Conservation (phyloP, 2,113 vertebrate species). For the Acanthochromis polyacanthus region DNA sequence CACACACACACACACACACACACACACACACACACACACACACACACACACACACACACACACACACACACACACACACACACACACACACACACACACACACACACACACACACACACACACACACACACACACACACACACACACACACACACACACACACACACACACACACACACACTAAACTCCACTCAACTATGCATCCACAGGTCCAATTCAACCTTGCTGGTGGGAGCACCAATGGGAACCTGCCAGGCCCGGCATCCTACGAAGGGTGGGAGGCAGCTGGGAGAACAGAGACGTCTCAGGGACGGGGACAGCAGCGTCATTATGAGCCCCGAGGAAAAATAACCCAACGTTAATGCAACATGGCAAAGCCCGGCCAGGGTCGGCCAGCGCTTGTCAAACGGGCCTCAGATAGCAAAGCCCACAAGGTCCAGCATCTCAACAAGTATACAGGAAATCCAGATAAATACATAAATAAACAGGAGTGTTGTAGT, state of each 20-base stretch:
- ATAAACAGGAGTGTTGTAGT: conserved; percentile 84
- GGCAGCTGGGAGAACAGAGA: conserved; percentile 64
- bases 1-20: too few relatives aligned
- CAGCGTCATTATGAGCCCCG: conserved; percentile 76
- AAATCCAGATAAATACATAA: conserved; percentile 86
- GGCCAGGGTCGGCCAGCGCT: conserved; percentile 48
- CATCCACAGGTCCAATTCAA: conserved; percentile 16
- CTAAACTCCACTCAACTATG: conserved; percentile 15
- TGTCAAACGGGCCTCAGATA: conserved; percentile 79
- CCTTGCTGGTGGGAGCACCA: conserved; percentile 45
- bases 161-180: conserved; percentile 1
- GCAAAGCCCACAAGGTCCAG: conserved; percentile 59
- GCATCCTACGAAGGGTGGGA: conserved; percentile 33
- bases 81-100: too few relatives aligned
- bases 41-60: too few relatives aligned
- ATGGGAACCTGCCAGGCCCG: conserved; percentile 51
- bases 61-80: too few relatives aligned
- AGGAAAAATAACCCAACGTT: conserved; percentile 73
- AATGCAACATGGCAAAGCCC: conserved; percentile 63
- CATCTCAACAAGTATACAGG: conserved; percentile 82
- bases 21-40: too few relatives aligned
- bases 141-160: conserved; percentile 14
- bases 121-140: too few relatives aligned
- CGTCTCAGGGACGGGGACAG: conserved; percentile 74
- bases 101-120: too few relatives aligned